Conservation (phyloP, 1,140 invertebrate genomes). For the Adelges cooleyi region DNA sequence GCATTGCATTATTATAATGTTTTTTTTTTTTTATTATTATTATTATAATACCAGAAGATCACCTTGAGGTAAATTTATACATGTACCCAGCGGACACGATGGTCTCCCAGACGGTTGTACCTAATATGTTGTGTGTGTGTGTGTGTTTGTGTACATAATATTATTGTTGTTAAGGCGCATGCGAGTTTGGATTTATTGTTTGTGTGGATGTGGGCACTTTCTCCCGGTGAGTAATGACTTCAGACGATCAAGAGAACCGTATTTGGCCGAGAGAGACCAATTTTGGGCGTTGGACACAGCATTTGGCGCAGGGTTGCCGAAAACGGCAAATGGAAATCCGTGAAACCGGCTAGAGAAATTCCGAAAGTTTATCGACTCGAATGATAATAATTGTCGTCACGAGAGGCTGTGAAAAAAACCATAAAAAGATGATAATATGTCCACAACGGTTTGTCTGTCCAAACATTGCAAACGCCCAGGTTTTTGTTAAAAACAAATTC, state of each 20-base stretch:
- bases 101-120: background rate
- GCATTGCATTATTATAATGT: too few relatives aligned
- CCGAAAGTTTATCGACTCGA: too few relatives aligned
- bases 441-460: too few relatives aligned
- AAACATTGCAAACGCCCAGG: too few relatives aligned
- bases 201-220: background rate
- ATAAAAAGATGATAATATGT: too few relatives aligned
- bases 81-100: background rate
- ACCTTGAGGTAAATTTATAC: background rate
- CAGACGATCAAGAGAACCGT: background rate
- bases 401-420: too few relatives aligned
- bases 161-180: too few relatives aligned
- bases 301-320: background rate
- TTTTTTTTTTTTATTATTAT: too few relatives aligned
- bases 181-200: too few relatives aligned
- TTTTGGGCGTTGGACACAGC: background rate
- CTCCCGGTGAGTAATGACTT: background rate
- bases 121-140: background rate
- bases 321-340: slow-evolving; percentile 9
- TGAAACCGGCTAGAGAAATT: slow-evolving; percentile 2
- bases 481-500: too few relatives aligned
- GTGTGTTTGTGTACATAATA: background rate
- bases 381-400: too few relatives aligned
- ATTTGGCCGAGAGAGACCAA: background rate
- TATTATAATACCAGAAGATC: background rate